phyloP scores from a whole-genome alignment of 2,113 vertebrate species.

The Zapus hudsonius region DNA sequence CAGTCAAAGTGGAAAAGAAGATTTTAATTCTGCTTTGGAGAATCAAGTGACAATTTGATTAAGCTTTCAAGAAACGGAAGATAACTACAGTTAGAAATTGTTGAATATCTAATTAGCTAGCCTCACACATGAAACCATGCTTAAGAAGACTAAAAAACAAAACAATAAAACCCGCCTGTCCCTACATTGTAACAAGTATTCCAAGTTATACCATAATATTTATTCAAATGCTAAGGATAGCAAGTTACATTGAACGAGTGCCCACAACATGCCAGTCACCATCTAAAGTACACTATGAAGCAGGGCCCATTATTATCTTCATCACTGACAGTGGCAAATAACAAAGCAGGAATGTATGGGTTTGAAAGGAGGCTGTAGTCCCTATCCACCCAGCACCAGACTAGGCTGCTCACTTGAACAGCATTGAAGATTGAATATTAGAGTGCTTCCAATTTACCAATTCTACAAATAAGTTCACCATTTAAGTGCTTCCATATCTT shows the following conservation, averaged over 20 bases:
- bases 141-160: neutral
- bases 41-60: neutral
- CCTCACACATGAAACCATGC: neutral
- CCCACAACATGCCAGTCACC: neutral
- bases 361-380: neutral
- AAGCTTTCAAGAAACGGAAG: neutral
- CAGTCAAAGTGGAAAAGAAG: neutral
- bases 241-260: neutral
- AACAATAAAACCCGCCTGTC: neutral
- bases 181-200: neutral
- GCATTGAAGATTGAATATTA: neutral
- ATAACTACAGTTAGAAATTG: neutral
- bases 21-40: neutral
- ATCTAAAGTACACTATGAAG: neutral
- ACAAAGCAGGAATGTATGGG: neutral
- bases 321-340: neutral
- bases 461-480: neutral
- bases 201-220: neutral
- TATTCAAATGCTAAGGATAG: neutral
- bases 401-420: neutral
- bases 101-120: neutral
- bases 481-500: neutral
- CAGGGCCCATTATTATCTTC: neutral
- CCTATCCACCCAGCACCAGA: neutral
- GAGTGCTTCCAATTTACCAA: neutral